Evolutionary conservation across 1,140 invertebrate species (phyloP).

Genomic region (Uloborus diversus): DNA sequence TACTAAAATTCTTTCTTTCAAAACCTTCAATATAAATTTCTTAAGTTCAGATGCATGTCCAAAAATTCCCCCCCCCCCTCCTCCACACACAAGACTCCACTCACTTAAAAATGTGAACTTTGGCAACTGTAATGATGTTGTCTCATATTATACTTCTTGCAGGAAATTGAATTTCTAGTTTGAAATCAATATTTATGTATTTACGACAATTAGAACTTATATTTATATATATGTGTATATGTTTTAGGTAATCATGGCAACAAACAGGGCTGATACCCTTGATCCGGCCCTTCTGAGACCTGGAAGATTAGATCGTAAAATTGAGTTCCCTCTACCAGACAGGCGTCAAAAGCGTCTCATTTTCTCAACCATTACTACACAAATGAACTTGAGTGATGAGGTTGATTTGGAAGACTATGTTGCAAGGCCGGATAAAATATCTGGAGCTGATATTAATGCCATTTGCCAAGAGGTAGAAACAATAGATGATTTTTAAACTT

Average conservation of each 20-base stretch:
- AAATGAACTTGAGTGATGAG: conserved; percentile 99
- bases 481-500: no score
- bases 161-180: no score
- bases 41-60: no score
- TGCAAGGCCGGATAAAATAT: conserved; percentile 96
- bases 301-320: conserved; percentile 97
- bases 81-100: no score
- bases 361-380: conserved; percentile 96
- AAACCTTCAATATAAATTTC: no score
- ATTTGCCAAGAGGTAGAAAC: conserved; percentile 99
- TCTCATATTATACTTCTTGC: no score
- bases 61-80: no score
- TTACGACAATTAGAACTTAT: no score
- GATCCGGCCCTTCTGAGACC: conserved; percentile 97
- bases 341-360: conserved; percentile 96
- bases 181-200: not conserved
- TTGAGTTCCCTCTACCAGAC: conserved; percentile 98
- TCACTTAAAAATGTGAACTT: no score
- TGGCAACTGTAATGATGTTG: no score
- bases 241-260: conserved; percentile 97
- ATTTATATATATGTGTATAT: no score
- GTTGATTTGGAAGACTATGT: conserved; percentile 99
- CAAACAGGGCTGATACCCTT: conserved; percentile 97
- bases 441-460: conserved; percentile 98
- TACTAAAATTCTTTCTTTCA: no score